phyloP scores from a whole-genome alignment of 2,113 vertebrate species.

The Heteronetta atricapilla region DNA sequence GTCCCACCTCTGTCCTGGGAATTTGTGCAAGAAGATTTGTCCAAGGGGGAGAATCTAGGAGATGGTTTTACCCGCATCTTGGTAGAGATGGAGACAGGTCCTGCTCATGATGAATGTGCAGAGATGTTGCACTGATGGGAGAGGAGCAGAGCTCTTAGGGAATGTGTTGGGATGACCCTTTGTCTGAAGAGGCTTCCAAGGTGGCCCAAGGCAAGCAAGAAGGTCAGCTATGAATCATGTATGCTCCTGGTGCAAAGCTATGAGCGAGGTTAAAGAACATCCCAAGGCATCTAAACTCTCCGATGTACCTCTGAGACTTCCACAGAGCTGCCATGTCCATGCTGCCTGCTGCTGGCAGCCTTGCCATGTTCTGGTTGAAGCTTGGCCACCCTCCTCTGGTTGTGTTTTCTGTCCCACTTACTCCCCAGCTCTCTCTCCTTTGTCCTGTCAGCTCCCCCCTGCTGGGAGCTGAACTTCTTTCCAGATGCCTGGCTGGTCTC shows the following conservation, averaged over 20 bases:
- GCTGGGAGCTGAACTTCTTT: slow-evolving; percentile 53
- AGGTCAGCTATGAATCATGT: not conserved
- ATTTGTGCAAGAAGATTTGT: not conserved
- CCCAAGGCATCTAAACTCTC: not conserved
- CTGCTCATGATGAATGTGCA: accelerated
- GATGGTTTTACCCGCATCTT: not conserved
- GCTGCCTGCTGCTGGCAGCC: not conserved
- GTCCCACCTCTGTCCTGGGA: not conserved
- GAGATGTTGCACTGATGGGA: not conserved
- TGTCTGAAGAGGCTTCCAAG: not conserved
- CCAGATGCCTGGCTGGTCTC: slow-evolving; percentile 68
- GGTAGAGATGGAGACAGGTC: not conserved
- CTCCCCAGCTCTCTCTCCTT: slow-evolving; percentile 29
- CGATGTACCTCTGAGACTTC: not conserved
- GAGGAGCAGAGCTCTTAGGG: not conserved
- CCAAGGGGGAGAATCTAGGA: not conserved
- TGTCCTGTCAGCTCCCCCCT: slow-evolving; percentile 36
- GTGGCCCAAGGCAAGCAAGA: not conserved
- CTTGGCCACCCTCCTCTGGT: slow-evolving; percentile 22
- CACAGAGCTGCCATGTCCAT: accelerated
- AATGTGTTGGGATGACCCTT: not conserved
- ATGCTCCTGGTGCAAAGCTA: not conserved
- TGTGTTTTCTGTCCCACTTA: not conserved
- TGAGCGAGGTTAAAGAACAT: not conserved
- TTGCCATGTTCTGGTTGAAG: not conserved